These are phyloP conservation scores for Leptodactylus fallax DNA, from an alignment of 2,797 vertebrate genomes.

Conservation along the genomic window DNA sequence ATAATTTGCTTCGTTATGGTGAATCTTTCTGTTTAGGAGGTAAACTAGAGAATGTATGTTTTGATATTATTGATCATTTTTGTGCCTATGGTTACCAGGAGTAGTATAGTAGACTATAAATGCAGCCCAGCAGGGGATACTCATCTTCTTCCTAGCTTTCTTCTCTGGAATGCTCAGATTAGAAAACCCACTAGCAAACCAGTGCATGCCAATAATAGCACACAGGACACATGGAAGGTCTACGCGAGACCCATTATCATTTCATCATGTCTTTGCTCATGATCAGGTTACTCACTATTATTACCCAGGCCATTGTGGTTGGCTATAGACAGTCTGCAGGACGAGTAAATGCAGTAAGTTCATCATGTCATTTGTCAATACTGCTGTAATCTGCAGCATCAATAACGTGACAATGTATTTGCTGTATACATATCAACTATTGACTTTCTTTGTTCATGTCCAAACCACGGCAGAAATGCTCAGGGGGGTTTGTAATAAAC, in stretches of 20 bases:
- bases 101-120: neutral
- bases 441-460: constrained; percentile 20
- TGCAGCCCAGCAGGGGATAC: neutral
- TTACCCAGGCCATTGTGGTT: neutral
- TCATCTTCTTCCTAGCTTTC: neutral
- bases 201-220: neutral
- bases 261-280: neutral
- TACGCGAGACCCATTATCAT: neutral
- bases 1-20: neutral
- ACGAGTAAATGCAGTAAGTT: neutral
- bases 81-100: neutral
- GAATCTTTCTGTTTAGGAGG: neutral
- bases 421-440: constrained; percentile 27
- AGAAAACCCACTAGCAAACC: neutral
- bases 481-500: constrained; percentile 32
- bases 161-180: neutral
- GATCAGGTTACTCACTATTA: neutral
- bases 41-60: neutral
- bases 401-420: constrained; percentile 2
- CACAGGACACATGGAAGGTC: neutral
- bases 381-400: neutral
- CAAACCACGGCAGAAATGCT: constrained; percentile 10
- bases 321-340: neutral
- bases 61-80: neutral
- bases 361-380: neutral